Conservation (phyloP, 2,113 vertebrate species). For the Microcebus griseorufus region DNA sequence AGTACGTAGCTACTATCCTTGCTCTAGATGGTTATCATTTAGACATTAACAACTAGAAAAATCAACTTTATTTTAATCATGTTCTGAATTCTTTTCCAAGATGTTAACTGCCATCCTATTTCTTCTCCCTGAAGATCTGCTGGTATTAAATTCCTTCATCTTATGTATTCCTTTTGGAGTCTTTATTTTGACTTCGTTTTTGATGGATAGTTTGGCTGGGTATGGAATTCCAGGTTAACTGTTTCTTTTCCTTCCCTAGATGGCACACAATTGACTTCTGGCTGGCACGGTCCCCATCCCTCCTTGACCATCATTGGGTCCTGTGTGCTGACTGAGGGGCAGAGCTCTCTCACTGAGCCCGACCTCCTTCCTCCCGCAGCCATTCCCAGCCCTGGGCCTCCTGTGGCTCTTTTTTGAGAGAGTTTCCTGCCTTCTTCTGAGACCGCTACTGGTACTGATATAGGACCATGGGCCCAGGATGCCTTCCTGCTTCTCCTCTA, state of each 20-base stretch:
- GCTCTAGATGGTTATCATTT: background rate
- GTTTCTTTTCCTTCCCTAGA: background rate
- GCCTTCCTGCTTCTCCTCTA: background rate
- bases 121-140: background rate
- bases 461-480: background rate
- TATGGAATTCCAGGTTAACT: background rate
- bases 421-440: background rate
- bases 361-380: background rate
- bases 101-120: background rate
- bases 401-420: background rate
- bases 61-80: background rate
- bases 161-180: background rate
- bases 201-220: background rate
- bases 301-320: background rate
- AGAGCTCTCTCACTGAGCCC: background rate
- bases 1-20: background rate
- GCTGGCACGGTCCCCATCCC: no score
- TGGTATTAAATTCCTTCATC: background rate
- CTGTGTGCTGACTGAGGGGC: no score
- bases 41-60: background rate
- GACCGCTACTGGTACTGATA: background rate
- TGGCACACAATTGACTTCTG: background rate
- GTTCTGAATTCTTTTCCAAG: background rate
- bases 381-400: background rate
- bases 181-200: background rate